Evolutionary conservation across 2,113 vertebrate species (phyloP), one percentile per base, ranked within the genome.

Genomic region (Indri indri): DNA sequence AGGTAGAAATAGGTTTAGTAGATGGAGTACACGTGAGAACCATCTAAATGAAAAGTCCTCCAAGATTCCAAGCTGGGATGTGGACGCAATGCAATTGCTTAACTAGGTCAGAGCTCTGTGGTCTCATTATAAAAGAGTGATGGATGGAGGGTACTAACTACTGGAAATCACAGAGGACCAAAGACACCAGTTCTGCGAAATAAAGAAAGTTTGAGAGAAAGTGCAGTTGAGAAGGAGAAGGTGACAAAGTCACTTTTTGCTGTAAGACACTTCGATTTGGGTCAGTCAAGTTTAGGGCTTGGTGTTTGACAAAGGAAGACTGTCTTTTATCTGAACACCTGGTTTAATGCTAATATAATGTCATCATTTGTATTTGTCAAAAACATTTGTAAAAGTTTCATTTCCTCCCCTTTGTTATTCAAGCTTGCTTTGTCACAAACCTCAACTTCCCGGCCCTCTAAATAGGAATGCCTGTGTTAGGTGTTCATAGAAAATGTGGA

Each of bases 401-500:
- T 90, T 84, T 70, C 27, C 25, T 34, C 27, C 85, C 37, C 23
- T 89, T 73, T 68, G 54, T 61, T 86, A 52, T 63, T 85, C 8
- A 30, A 74, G n/a, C 71, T 95, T 17, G 11, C 74, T 83, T 95
- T 82, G 42, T 73, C 45, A 57, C 54, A 76, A 71, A n/a, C 25
- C 27, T 95, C 18, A 59, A 52, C 30, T 73, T 89, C 20, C 34
- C n/a, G 85, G 42, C 45, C 59, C 16, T 74, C 65, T 90, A 23
- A 70, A 23, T 5, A 70, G 22, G 66, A 42, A 74, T 13, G 9
- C 6, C 27, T 80, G 17, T 66, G 88, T 88, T 73, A 81, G 59
- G 92, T 76, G 91, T 88, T 97, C 88, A 59, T 12, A 47, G 74
- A 85, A 95, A 95, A 71, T 98, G 98, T 98, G 98, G 98, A 98